Percentiles rank a stretch among this genome's conserved stretches.
These are phyloP conservation scores for Notiomystis cincta DNA, from an alignment of 2,113 vertebrate genomes.

Conservation along the genomic window DNA sequence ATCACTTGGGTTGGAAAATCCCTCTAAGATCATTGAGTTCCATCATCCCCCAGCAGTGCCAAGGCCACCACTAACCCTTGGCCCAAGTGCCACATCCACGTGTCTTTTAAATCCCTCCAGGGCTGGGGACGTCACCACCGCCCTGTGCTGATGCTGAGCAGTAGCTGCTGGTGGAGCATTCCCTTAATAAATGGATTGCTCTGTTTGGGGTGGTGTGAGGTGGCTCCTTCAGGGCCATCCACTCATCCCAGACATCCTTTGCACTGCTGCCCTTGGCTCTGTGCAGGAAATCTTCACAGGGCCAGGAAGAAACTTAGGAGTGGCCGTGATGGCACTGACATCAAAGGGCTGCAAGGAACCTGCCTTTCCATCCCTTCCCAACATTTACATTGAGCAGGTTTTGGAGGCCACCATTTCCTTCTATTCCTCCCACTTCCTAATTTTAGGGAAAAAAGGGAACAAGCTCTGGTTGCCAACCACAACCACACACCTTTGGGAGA, in stretches of 20 bases:
- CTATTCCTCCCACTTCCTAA: constrained; percentile 30
- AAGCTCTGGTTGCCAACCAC: background rate
- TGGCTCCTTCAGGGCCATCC: background rate
- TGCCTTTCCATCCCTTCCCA: background rate
- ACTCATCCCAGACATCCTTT: background rate
- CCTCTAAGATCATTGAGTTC: too few species aligned
- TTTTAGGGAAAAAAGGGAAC: background rate
- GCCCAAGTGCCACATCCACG: too few species aligned
- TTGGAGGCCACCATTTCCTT: background rate
- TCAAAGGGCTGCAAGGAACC: background rate
- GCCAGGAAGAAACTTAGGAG: background rate
- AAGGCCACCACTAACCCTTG: too few species aligned
- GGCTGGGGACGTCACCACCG: background rate
- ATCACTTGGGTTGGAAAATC: too few species aligned
- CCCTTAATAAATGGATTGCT: background rate
- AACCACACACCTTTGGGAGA: background rate
- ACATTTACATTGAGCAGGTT: background rate
- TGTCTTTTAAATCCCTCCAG: too few species aligned
- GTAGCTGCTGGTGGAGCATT: background rate
- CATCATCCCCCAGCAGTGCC: too few species aligned
- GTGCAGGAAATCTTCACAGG: background rate
- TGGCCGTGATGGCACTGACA: background rate
- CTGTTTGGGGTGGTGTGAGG: background rate
- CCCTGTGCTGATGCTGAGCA: background rate
- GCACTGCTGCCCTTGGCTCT: background rate